phyloP scores from a whole-genome alignment of 2,888 invertebrate species.

The Drosophila dives region DNA sequence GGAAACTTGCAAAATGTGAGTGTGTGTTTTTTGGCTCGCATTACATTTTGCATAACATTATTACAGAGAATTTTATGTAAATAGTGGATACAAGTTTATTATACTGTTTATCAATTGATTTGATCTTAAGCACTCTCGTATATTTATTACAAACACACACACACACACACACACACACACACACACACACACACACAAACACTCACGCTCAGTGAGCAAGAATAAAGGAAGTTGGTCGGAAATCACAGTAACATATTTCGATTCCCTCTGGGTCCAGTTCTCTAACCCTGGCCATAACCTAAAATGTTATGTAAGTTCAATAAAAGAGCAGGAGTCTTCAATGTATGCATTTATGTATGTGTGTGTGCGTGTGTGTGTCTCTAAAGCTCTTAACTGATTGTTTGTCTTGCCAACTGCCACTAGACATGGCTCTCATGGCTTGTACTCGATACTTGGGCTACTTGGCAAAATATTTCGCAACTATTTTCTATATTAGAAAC shows the following conservation, averaged over 20 bases:
- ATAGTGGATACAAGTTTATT: conserved; percentile 78
- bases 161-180: conserved; percentile 27
- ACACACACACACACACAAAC: conserved; percentile 25
- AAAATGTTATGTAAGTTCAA: conserved; percentile 76
- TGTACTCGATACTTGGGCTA: conserved; percentile 66
- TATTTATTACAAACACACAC: conserved; percentile 68
- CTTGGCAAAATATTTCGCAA: conserved; percentile 79
- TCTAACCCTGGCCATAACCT: conserved; percentile 59
- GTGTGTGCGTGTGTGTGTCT: conserved; percentile 35
- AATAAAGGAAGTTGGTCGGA: conserved; percentile 67
- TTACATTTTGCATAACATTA: conserved; percentile 69
- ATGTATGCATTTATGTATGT: conserved; percentile 28
- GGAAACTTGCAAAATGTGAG: conserved; percentile 42
- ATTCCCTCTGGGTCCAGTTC: conserved; percentile 49
- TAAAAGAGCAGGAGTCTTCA: conserved; percentile 58
- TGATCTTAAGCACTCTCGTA: conserved; percentile 78
- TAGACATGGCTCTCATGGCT: conserved; percentile 56
- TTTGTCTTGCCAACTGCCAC: conserved; percentile 81
- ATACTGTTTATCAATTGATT: conserved; percentile 79
- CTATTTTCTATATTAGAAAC: conserved; percentile 80
- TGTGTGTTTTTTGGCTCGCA: conserved; percentile 40
- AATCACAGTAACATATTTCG: conserved; percentile 72
- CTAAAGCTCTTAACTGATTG: conserved; percentile 81
- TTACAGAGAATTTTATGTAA: conserved; percentile 73
- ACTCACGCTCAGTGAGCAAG: conserved; percentile 7